Percentiles rank a stretch among this genome's conserved stretches.
Conservation (phyloP, 1,140 invertebrate species). For the Drosophila suzukii region DNA sequence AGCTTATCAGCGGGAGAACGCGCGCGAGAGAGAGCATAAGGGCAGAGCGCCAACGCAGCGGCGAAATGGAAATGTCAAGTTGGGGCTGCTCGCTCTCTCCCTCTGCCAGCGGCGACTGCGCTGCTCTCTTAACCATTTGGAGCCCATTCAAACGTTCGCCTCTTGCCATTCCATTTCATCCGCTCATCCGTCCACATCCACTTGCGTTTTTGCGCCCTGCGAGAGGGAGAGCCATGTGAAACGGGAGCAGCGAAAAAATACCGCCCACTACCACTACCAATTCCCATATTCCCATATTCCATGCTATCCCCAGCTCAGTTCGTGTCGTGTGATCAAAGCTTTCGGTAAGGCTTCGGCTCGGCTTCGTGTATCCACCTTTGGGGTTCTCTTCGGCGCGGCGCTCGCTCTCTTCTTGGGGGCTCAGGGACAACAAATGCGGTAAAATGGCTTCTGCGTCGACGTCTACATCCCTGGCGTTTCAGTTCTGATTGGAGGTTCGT, state of each 20-base stretch:
- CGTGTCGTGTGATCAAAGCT: constrained; percentile 53
- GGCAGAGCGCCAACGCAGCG: constrained; percentile 76
- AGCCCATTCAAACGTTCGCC: constrained; percentile 65
- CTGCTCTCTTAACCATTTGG: constrained; percentile 57
- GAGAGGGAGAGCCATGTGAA: constrained; percentile 24
- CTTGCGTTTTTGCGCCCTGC: constrained; percentile 58
- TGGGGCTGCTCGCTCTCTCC: constrained; percentile 25
- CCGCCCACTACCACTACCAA: constrained; percentile 66
- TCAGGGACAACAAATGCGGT: constrained; percentile 69
- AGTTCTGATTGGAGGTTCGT: constrained; percentile 83
- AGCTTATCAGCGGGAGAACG: constrained; percentile 57
- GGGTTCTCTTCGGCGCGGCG: constrained; percentile 24
- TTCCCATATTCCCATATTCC: constrained; percentile 24
- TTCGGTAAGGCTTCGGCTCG: constrained; percentile 39
- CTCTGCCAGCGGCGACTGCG: constrained; percentile 39
- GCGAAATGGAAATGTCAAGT: constrained; percentile 70
- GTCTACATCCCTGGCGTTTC: constrained; percentile 75
- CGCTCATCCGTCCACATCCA: constrained; percentile 82
- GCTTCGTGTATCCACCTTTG: constrained; percentile 29
- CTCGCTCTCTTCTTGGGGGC: constrained; percentile 24
- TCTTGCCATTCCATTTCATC: constrained; percentile 80
- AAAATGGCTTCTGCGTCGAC: constrained; percentile 64
- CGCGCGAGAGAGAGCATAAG: constrained; percentile 21
- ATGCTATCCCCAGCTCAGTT: constrained; percentile 50
- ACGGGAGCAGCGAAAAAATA: constrained; percentile 51